A percentile compares a stretch with the other conserved stretches of the same genome.
phyloP scores from a whole-genome alignment of 2,888 invertebrate species.

The Plagodis dolabraria region DNA sequence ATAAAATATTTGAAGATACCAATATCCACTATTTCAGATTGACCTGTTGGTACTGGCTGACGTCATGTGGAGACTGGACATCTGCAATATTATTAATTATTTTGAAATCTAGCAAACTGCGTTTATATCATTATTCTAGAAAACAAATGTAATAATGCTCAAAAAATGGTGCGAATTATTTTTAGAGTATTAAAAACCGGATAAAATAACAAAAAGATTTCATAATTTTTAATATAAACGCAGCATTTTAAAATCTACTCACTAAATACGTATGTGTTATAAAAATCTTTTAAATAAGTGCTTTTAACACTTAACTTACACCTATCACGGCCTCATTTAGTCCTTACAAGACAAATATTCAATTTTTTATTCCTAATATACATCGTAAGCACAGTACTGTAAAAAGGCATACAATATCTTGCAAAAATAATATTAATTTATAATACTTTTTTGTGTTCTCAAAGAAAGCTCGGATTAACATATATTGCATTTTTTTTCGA shows the following conservation, averaged over 20 bases:
- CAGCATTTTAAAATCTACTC: slow-evolving; percentile 42
- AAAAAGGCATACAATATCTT: slow-evolving; percentile 36
- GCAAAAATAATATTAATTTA: slow-evolving; percentile 31
- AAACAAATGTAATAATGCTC: not conserved
- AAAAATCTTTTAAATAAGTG: slow-evolving; percentile 63
- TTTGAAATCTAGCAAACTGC: no score
- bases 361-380: slow-evolving; percentile 42
- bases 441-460: slow-evolving; percentile 28
- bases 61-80: not conserved
- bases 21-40: slow-evolving; percentile 22
- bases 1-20: slow-evolving; percentile 41
- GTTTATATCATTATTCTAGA: no score
- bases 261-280: slow-evolving; percentile 57
- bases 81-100: not conserved
- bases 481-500: slow-evolving; percentile 29
- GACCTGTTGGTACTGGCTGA: not conserved
- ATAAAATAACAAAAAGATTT: not conserved
- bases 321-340: slow-evolving; percentile 77
- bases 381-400: slow-evolving; percentile 39
- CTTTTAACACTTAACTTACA: slow-evolving; percentile 67
- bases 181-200: no score
- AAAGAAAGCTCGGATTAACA: slow-evolving; percentile 32
- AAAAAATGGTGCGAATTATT: not conserved
- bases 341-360: slow-evolving; percentile 55
- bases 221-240: slow-evolving; percentile 27